phyloP scores from a whole-genome alignment of 2,888 invertebrate species.

The Pyrochroa serraticornis region DNA sequence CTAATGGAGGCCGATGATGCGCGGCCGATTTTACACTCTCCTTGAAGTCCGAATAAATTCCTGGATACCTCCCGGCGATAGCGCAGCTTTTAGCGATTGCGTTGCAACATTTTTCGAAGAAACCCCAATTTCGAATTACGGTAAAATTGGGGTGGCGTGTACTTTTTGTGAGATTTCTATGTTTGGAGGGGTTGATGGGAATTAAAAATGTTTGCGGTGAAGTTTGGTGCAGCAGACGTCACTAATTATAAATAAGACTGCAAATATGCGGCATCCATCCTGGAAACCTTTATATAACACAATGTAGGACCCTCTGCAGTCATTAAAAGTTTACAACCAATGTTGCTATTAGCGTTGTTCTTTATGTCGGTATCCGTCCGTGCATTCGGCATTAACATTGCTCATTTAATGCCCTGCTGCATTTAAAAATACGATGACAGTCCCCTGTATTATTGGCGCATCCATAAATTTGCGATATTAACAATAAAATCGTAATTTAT shows the following conservation, averaged over 20 bases:
- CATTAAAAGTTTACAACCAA: conserved; percentile 52
- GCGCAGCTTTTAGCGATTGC: too few species aligned
- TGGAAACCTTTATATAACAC: conserved; percentile 37
- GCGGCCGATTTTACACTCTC: too few species aligned
- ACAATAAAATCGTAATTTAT: conserved; percentile 52
- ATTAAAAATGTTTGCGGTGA: neutral
- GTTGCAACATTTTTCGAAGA: too few species aligned
- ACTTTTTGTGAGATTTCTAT: too few species aligned
- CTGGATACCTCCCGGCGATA: too few species aligned
- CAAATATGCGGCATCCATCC: conserved; percentile 29
- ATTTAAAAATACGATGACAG: conserved; percentile 51
- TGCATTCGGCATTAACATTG: conserved; percentile 51
- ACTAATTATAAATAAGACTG: conserved; percentile 33
- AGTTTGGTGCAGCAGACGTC: conserved; percentile 13
- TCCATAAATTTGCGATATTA: conserved; percentile 51
- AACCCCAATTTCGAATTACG: too few species aligned
- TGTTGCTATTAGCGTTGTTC: conserved; percentile 50
- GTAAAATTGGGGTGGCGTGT: too few species aligned
- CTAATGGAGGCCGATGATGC: conserved; percentile 12
- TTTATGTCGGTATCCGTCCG: conserved; percentile 47
- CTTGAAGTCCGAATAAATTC: too few species aligned
- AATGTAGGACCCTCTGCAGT: conserved; percentile 43
- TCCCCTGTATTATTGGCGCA: conserved; percentile 50
- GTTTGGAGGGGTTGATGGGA: too few species aligned
- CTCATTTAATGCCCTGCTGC: conserved; percentile 50